Evolutionary conservation across 2,113 vertebrate genomes (phyloP), one percentile per base, ranked within the genome.

Genomic region (Gymnogyps californianus): DNA sequence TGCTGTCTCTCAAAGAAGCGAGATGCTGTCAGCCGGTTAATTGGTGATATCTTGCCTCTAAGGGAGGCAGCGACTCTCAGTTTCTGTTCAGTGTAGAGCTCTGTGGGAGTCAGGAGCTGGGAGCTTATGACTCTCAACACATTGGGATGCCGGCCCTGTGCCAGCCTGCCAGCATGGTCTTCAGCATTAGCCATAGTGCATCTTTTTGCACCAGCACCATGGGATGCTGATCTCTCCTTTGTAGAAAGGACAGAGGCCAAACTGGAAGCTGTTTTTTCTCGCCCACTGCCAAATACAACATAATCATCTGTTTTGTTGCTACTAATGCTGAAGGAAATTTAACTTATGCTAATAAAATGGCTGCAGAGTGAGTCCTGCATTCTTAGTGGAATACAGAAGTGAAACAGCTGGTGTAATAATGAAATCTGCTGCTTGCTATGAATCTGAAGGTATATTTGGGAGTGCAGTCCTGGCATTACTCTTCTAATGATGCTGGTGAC

Each of bases 21-120:
- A 5, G 40, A 14, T 57, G 81, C 86, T 87, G 61, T 72, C 69
- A 75, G 52, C 12, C 19, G 3, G 22, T 29, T 51, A 64, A 76
- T 52, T 46, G n/a, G 19, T 3, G 1, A 1, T 82, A 6, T 10
- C 34, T 62, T 77, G 11, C 36, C 42, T 58, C 31, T 31, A 0
- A 1, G 3, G 10, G 28, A 3, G 6, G 69, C 74, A 58, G 44
- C 0, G 6, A 16, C 34, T 67, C 62, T 40, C 9, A 1, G 26
- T 44, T 93, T 65, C 11, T 71, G 12, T 54, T 75, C 40, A 8
- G 52, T 10, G 29, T 26, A 15, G 69, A 61, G 51, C 78, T 57
- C 79, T n/a, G 40, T 18, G 42, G 2, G 10, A 46, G 40, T 42
- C 47, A 25, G 42, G 57, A 75, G 36, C 78, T 66, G 83, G 25